Base-by-base conservation (phyloP, 1,140 invertebrate genomes). In the Venturia canescens region DNA sequence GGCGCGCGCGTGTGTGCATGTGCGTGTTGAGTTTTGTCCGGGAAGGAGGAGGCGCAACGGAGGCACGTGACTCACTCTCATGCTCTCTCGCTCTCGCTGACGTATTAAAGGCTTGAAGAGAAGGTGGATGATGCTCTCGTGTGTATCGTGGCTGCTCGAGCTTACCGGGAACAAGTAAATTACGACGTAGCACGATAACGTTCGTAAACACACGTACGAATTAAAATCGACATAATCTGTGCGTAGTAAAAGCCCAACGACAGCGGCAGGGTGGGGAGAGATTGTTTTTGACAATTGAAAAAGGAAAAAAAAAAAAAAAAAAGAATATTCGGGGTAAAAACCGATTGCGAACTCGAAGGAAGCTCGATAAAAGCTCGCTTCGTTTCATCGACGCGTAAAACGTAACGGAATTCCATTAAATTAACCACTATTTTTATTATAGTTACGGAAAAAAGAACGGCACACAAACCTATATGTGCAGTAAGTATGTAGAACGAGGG, bases 401-500 rank as follows among this genome's bases (percentile, higher is more conserved):
- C 11, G 3, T 15, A 2, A 53, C 11, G 11, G 3, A 53, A 53
- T 16, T 53, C 15, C 15, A n/a, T 53, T n/a, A 53, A 53, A n/a
- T 16, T 53, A 16, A n/a, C 15, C 2, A 3, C 13, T 15, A n/a
- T 4, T 53, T 53, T 53, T 53, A n/a, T 53, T 1, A 60, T 21
- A 23, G 21, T 3, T n/a, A 60, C 7, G 23, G 27, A 29, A 66
- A 66, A 66, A 66, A 71, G 31, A 53, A 13, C 38, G 38, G 38
- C 38, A 72, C 38, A 72, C 38, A 72, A 44, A 53, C 70, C 70
- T 72, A 53, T 72, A 48, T 53, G 44, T 48, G 31, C 27, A n/a
- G 70, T 72, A 44, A 48, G 26, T 53, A 48, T 72, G 70, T 72
- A 72, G 70, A 48, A 16, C 38, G 70, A 72, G 70, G 23, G 70